These are phyloP conservation scores for Cnemophilus loriae DNA, from an alignment of 2,113 vertebrate genomes.

Conservation along the genomic window DNA sequence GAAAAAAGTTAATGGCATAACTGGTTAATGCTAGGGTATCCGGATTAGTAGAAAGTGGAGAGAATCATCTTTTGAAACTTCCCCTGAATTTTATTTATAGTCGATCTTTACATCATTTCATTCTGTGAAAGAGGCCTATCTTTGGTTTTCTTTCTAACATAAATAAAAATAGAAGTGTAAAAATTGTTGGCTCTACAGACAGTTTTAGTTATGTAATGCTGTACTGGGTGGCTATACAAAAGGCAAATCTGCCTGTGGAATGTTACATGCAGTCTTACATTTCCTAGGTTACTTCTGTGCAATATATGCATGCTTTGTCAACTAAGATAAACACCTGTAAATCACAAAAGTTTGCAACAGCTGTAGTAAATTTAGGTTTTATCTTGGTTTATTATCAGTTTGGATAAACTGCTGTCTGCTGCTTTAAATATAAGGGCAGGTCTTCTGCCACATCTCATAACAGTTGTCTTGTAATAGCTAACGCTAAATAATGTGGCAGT, in stretches of 20 bases:
- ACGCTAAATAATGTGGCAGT: neutral
- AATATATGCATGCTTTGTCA: neutral
- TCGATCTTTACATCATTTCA: neutral
- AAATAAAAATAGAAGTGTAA: neutral
- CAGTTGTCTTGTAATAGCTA: neutral
- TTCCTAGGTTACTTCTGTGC: neutral
- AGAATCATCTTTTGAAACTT: neutral
- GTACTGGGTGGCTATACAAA: neutral
- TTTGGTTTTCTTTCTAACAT: neutral
- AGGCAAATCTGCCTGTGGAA: neutral
- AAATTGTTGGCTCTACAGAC: neutral
- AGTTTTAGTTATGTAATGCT: neutral
- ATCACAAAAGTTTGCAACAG: neutral
- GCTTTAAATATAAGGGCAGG: neutral
- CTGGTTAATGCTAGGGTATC: neutral
- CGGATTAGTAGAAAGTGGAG: neutral
- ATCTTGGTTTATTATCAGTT: neutral
- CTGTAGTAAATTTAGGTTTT: neutral
- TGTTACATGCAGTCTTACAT: neutral
- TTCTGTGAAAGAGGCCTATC: neutral
- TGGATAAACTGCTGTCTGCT: neutral
- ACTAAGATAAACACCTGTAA: neutral
- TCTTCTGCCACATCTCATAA: neutral
- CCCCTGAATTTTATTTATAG: neutral
- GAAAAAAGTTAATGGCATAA: neutral